Conservation (phyloP, 1,140 invertebrate genomes). For the Theocolax elegans region DNA sequence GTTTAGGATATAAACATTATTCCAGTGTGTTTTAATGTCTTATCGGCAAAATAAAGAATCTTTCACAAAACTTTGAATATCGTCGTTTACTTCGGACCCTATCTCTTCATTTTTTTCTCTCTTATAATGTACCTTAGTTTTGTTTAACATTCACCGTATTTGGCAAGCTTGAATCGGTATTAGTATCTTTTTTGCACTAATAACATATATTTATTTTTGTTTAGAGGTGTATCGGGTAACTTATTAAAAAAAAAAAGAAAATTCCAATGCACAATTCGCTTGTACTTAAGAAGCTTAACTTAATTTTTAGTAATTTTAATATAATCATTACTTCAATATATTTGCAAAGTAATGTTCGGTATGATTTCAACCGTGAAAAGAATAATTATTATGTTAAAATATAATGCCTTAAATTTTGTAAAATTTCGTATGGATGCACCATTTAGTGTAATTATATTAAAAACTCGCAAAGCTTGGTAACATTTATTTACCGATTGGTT, state of each 20-base stretch:
- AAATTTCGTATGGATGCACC: not conserved
- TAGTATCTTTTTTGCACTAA: slow-evolving; percentile 1
- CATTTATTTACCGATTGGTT: slow-evolving; percentile 7
- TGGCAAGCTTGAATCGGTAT: not conserved
- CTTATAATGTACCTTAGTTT: slow-evolving; percentile 5
- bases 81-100: slow-evolving; percentile 41
- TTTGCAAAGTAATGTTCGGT: slow-evolving; percentile 12
- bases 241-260: slow-evolving; percentile 35
- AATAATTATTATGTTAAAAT: not conserved
- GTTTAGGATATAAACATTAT: slow-evolving; percentile 25
- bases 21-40: slow-evolving; percentile 36
- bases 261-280: not conserved
- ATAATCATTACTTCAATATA: not conserved
- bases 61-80: slow-evolving; percentile 38
- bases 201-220: no score
- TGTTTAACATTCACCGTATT: not conserved
- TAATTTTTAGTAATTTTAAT: not conserved
- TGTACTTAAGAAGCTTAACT: not conserved
- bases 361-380: slow-evolving; percentile 20
- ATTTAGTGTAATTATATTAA: not conserved
- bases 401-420: not conserved
- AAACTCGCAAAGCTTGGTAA: not conserved
- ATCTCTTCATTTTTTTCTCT: slow-evolving; percentile 25
- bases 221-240: slow-evolving; percentile 12
- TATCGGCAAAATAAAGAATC: slow-evolving; percentile 41